These are phyloP conservation scores for Temnopleurus reevesii DNA, from an alignment of 53 echinoderm and acorn worm species.

Conservation along the genomic window DNA sequence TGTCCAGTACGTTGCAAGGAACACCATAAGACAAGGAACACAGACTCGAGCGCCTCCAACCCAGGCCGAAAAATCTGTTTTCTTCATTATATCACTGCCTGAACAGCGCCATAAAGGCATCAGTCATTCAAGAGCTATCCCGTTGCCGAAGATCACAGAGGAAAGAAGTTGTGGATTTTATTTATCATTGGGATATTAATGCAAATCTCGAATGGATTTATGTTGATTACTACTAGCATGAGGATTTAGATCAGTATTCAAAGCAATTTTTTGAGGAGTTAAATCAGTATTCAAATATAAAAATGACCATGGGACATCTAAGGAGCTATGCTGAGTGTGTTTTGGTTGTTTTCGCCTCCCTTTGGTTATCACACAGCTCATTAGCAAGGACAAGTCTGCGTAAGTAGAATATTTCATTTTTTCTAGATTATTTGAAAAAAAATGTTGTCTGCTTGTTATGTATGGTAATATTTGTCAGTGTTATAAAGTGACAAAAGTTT, in stretches of 20 bases:
- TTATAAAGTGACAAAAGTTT: too few relatives aligned
- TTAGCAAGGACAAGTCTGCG: slow-evolving; percentile 21
- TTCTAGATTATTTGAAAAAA: too few relatives aligned
- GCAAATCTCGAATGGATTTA: neutral
- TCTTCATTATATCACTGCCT: too few relatives aligned
- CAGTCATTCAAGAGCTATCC: too few relatives aligned
- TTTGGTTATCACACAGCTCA: slow-evolving; percentile 12
- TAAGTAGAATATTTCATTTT: neutral
- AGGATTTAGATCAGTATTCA: neutral
- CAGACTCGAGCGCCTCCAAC: too few relatives aligned
- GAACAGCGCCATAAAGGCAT: too few relatives aligned
- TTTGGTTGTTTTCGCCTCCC: slow-evolving; percentile 11
- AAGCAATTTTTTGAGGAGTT: neutral
- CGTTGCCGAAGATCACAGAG: too few relatives aligned
- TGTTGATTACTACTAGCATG: neutral
- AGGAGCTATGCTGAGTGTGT: slow-evolving; percentile 11
- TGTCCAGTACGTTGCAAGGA: too few relatives aligned
- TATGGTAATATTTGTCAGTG: too few relatives aligned
- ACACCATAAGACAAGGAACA: too few relatives aligned
- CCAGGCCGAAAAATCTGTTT: too few relatives aligned
- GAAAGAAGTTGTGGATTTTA: neutral
- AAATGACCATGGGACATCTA: neutral
- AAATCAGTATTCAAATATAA: neutral
- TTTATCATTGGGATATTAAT: neutral
- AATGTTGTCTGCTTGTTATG: too few relatives aligned